A percentile compares a stretch with the other conserved stretches of the same genome.
phyloP scores from a whole-genome alignment of 2,888 invertebrate genomes.

The Eilema caniola region DNA sequence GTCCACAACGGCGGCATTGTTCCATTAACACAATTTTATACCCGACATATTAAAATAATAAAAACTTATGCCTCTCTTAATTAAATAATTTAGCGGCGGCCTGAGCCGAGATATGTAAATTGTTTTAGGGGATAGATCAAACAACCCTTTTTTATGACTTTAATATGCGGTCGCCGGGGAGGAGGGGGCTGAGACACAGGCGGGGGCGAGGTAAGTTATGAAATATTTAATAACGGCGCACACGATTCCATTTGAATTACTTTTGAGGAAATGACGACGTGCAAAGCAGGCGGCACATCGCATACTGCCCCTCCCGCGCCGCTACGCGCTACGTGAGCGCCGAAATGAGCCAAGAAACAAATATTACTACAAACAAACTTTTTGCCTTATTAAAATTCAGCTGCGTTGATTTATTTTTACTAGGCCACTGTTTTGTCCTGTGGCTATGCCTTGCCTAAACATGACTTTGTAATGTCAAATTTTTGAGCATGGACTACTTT shows the following conservation, averaged over 20 bases:
- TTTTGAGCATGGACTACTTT: too few species aligned
- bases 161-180: conserved; percentile 85
- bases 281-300: conserved; percentile 73
- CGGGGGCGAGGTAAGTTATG: conserved; percentile 82
- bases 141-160: conserved; percentile 88
- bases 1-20: conserved; percentile 75
- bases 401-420: conserved; percentile 47
- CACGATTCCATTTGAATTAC: conserved; percentile 87
- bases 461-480: too few species aligned
- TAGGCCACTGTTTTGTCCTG: conserved; percentile 37
- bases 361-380: conserved; percentile 72
- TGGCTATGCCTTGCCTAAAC: conserved; percentile 11
- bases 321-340: conserved; percentile 53
- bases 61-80: conserved; percentile 88
- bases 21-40: conserved; percentile 87
- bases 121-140: conserved; percentile 88
- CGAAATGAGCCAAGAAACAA: conserved; percentile 69
- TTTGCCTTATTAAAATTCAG: conserved; percentile 69
- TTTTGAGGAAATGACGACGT: conserved; percentile 86
- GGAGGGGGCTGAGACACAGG: conserved; percentile 64
- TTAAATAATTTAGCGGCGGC: conserved; percentile 87
- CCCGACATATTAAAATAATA: conserved; percentile 87
- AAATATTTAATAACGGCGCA: conserved; percentile 87
- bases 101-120: conserved; percentile 87
- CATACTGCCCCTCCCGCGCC: conserved; percentile 54